Conservation (phyloP, 2,797 vertebrate species). For the Ispidina picta region DNA sequence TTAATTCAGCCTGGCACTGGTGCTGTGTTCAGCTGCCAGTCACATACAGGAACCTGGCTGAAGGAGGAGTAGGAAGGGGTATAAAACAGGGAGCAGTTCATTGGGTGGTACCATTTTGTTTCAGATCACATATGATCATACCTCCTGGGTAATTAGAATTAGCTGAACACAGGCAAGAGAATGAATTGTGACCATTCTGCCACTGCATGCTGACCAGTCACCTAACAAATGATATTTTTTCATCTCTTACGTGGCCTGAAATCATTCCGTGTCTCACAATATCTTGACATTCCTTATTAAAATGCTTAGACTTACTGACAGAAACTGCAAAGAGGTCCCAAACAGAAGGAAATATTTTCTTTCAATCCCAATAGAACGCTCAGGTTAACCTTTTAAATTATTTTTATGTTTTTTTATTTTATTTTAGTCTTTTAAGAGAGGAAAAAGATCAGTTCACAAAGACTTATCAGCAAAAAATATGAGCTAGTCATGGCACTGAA, state of each 20-base stretch:
- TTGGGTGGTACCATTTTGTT: background rate
- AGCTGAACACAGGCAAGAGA: background rate
- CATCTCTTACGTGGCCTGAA: background rate
- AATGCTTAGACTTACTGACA: background rate
- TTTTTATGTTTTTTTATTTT: background rate
- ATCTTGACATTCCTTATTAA: background rate
- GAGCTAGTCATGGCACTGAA: background rate
- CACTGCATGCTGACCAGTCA: background rate
- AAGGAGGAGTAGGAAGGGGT: background rate
- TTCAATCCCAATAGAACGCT: background rate
- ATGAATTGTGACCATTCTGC: background rate
- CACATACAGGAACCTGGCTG: background rate
- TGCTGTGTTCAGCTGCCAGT: background rate
- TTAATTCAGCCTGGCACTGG: slow-evolving; percentile 43
- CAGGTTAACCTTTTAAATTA: background rate
- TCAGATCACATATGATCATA: background rate
- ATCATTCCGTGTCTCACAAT: background rate
- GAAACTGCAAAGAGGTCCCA: background rate
- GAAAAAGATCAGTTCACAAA: background rate
- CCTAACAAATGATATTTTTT: background rate
- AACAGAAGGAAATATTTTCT: background rate
- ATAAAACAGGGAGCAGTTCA: background rate
- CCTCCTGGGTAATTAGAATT: background rate
- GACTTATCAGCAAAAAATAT: background rate
- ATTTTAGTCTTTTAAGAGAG: background rate